Base-by-base conservation (phyloP, 2,113 vertebrate genomes). In the Eptesicus fuscus region DNA sequence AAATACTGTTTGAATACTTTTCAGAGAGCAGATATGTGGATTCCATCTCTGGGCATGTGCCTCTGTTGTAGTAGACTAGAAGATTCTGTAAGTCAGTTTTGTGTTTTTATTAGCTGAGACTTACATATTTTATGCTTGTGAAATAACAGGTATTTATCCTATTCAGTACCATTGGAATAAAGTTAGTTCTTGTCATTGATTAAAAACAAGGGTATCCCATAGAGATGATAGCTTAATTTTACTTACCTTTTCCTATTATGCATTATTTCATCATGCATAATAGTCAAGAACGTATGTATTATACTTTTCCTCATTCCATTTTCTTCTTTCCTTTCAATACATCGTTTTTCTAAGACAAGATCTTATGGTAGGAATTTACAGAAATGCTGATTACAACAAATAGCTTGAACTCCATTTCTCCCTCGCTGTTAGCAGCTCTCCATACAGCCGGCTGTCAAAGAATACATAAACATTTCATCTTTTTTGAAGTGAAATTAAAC, bases 31-130 rank as follows among this genome's bases (percentile, higher is more conserved):
- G 37, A n/a, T 12, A 0, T 7, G 4, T 51, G 37, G 59, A 14
- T 17, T 56, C n/a, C 12, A 3, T 63, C 88, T 92, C 69, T 74
- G 83, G 71, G 69, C 67, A 18, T 1, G 1, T 9, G 82, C 17
- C 20, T 80, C 67, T 79, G 30, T 71, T 11, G 70, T 49, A 13
- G 13, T 49, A 76, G 76, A 23, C 14, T 12, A 42, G 53, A 67
- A 30, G 53, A 40, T 90, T 56, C 8, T 44, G 2, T 56, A 17
- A 63, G 40, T 80, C 25, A 17, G 2, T 59, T 74, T 17, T 77
- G 42, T 91, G 61, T 63, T 76, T 96, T 86, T 93, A 83, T 94
- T 71, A 83, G 37, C n/a, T 47, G 17, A 96, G 83, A 70, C 90
- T 91, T 87, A 22, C 17, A 12, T 86, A 35, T 65, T 56, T 69